Conservation (phyloP, 2,797 vertebrate genomes). For the Melanotaenia pygmaea region DNA sequence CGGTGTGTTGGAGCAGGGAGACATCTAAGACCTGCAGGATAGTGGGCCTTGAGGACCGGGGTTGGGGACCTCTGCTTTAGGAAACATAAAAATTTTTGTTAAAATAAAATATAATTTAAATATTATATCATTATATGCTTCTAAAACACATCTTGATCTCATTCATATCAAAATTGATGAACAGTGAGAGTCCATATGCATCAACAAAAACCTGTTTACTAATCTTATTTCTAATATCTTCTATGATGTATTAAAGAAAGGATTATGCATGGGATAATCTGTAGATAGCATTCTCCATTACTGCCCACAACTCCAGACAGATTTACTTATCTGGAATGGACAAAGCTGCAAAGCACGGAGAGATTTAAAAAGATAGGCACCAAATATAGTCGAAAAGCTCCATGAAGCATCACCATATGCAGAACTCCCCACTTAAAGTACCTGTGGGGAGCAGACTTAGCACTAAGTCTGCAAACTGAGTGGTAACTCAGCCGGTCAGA, state of each 20-base stretch:
- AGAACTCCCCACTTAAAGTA: background rate
- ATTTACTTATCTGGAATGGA: conserved; percentile 29
- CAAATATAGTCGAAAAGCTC: conserved; percentile 9
- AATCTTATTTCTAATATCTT: conserved; percentile 13
- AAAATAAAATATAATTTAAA: background rate
- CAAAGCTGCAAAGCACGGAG: conserved; percentile 4
- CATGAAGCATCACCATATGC: background rate
- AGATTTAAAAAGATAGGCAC: conserved; percentile 3
- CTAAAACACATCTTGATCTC: too few species aligned
- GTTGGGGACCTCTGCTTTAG: too few species aligned
- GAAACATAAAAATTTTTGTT: background rate
- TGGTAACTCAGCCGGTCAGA: conserved; percentile 24
- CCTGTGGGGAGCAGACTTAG: background rate
- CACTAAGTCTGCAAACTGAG: conserved; percentile 37
- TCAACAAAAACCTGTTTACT: conserved; percentile 2
- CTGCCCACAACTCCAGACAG: conserved; percentile 29
- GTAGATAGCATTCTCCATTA: conserved; percentile 21
- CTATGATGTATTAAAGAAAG: conserved; percentile 11
- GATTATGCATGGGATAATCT: conserved; percentile 34
- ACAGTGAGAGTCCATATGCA: background rate
- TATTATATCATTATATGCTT: background rate
- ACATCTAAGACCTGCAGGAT: too few species aligned
- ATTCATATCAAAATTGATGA: background rate
- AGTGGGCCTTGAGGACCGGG: too few species aligned
- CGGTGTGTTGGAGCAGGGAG: too few species aligned